Base-by-base conservation (phyloP, 2,888 invertebrate species). In the Malthinus seriepunctatus region DNA sequence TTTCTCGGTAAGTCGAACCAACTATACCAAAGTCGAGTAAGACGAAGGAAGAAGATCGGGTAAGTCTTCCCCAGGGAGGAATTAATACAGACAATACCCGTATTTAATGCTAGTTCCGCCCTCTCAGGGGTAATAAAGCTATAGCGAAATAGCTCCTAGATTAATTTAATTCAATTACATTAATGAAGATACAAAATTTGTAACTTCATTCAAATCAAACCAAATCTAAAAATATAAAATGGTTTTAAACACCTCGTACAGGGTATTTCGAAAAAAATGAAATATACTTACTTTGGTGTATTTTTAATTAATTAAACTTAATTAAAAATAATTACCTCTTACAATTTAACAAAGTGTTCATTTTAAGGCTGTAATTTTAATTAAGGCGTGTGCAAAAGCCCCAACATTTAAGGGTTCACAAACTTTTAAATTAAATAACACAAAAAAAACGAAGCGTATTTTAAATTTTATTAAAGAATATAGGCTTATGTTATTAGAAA, bases 91-190 rank as follows among this genome's bases (percentile, higher is more conserved):
- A 76, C 75, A 76, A 76, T 73, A 74, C 70, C 71, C 70, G 72
- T 73, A 75, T 75, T 76, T 76, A 76, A 76, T 72, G 73, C 56
- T 61, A 54, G 61, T 71, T 65, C 69, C 66, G 60, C 68, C 23
- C 71, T 71, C 73, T 71, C 67, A 67, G 65, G 72, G 71, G 73
- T 71, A 72, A 75, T 73, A 73, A 73, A 75, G 73, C 73, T 70
- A 72, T 73, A 71, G 72, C 70, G 72, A 71, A 73, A 74, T 73
- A 70, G 75, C 74, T 72, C 73, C 74, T 74, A 75, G 78, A 81
- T 80, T 81, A 79, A 80, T 81, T 79, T 81, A 81, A 81, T 81
- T 81, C 81, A 80, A 81, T 82, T 81, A 81, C 77, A 74, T 78
- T 81, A 81, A 82, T 81, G 81, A 81, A 79, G 79, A 79, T 79